Percentiles rank a stretch among this genome's conserved stretches.
Conservation (phyloP, 2,113 vertebrate genomes). For the Agapornis roseicollis region DNA sequence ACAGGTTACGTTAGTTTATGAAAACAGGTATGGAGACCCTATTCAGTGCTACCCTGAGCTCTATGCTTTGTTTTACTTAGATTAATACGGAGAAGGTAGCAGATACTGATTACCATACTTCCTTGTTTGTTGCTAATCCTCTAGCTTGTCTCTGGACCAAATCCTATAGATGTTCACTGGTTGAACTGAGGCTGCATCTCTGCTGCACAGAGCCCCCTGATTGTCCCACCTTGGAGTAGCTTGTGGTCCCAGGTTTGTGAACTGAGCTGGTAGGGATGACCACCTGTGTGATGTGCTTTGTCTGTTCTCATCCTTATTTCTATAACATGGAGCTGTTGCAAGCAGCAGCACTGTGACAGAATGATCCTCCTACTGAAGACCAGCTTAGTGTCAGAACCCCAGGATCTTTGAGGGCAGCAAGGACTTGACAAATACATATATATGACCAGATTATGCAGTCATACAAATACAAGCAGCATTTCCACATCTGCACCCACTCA, state of each 20-base stretch:
- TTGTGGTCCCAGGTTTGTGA: too few species aligned
- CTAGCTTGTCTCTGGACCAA: background rate
- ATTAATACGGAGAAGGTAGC: too few species aligned
- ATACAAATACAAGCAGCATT: background rate
- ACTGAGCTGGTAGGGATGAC: background rate
- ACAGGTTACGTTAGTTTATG: background rate
- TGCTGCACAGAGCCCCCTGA: background rate
- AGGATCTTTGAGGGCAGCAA: background rate
- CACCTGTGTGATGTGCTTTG: background rate
- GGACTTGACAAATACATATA: background rate
- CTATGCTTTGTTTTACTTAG: background rate
- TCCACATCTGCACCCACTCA: background rate
- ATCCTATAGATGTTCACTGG: background rate
- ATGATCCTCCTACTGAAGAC: background rate
- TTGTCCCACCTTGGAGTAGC: background rate
- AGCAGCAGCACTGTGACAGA: background rate
- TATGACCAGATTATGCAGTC: background rate
- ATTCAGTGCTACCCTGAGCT: background rate
- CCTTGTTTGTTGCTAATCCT: background rate
- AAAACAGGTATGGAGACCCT: background rate
- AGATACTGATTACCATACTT: background rate
- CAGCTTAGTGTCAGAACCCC: background rate
- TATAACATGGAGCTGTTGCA: background rate
- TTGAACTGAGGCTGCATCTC: background rate
- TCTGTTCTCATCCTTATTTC: background rate